Conservation (phyloP, 2,888 invertebrate species). For the Eristalis tenax region DNA sequence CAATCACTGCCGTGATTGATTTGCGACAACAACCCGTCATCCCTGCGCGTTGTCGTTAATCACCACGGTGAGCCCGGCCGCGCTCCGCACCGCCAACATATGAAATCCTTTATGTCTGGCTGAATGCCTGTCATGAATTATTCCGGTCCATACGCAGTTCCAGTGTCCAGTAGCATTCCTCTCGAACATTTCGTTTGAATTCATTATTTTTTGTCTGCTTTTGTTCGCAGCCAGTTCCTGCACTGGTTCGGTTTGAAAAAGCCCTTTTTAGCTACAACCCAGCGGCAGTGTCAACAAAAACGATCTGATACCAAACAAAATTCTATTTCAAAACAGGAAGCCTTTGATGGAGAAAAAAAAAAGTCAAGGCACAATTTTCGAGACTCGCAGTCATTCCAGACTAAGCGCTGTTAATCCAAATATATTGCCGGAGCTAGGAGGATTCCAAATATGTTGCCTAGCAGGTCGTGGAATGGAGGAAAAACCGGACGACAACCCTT, state of each 20-base stretch:
- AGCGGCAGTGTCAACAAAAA: not conserved
- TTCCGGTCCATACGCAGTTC: not conserved
- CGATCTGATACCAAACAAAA: slow-evolving; percentile 5
- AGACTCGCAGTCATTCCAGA: slow-evolving; percentile 20
- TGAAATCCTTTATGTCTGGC: not conserved
- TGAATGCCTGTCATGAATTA: not conserved
- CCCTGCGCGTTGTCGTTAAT: not conserved
- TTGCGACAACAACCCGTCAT: not conserved
- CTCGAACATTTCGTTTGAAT: not conserved
- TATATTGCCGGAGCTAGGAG: slow-evolving; percentile 44
- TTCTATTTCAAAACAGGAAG: slow-evolving; percentile 27
- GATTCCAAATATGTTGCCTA: slow-evolving; percentile 25
- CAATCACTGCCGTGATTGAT: not conserved
- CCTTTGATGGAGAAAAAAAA: not conserved
- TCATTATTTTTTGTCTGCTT: not conserved
- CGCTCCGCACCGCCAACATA: not conserved
- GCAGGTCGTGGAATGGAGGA: not conserved
- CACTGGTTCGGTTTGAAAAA: not conserved
- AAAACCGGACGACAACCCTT: not conserved
- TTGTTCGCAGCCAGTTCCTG: not conserved
- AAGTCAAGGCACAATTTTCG: not conserved
- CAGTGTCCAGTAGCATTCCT: not conserved
- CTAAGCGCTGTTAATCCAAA: slow-evolving; percentile 64
- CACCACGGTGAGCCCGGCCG: not conserved
- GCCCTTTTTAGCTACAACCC: slow-evolving; percentile 4